Evolutionary conservation across 2,113 vertebrate species (phyloP), one percentile per base, ranked within the genome.

Genomic region (Pelmatolapia mariae): DNA sequence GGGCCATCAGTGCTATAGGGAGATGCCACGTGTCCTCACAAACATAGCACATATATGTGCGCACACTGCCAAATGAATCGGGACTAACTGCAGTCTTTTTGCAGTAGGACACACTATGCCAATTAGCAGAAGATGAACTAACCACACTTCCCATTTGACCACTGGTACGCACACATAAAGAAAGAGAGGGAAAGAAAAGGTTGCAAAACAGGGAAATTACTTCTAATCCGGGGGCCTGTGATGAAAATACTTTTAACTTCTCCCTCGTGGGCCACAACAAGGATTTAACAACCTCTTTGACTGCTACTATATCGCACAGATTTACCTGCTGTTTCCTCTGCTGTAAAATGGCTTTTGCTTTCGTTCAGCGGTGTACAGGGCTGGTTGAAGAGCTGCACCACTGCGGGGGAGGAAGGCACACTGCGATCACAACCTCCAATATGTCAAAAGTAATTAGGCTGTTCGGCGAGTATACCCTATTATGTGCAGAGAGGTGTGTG

Each of bases 361-460:
- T 82, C 18, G 36, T 90, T 91, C 66, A 54, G 31, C 5, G n/a
- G 71, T 22, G 80, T 83, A 33, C 7, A n/a, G 89, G 71, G 4
- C 53, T 59, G 78, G 88, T 68, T 80, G 59, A 79, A 79, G 73
- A 81, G 84, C 87, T 47, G 85, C 85, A 38, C 18, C 68, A 61
- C 84, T 73, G 89, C 9, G 86, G 93, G 92, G 94, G 83, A 85
- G 85, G 93, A 24, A 86, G 85, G 85, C 87, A 19, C 84, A 47
- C 78, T 79, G 90, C 59, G 85, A 94, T 92, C 92, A 82, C 94
- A 91, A 87, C 91, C 89, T 93, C 87, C 94, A 92, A 91, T 93
- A 92, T 93, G 94, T 95, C 93, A 96, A 88, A 94, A 93, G 91
- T 93, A 96, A 96, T 95, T 95, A 95, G 92, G 92, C 89, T 91